Percentiles rank a stretch among this genome's conserved stretches.
phyloP scores from a whole-genome alignment of 2,113 vertebrate genomes.

The Tetrao urogallus region DNA sequence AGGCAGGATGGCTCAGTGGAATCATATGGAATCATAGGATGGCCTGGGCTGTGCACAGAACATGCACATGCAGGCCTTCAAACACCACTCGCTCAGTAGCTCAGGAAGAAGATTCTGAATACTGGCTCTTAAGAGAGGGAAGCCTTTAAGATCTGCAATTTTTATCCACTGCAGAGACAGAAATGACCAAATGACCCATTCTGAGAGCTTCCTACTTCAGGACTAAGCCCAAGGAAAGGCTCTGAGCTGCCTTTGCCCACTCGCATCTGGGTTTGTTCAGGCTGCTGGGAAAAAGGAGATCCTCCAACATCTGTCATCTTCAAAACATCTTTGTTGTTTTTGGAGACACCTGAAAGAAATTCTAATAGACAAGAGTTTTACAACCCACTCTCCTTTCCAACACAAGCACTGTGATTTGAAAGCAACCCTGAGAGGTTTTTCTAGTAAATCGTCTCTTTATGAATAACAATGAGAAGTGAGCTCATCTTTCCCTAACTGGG shows the following conservation, averaged over 20 bases:
- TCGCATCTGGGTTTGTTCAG: not conserved
- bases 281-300: not conserved
- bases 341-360: not conserved
- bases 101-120: not conserved
- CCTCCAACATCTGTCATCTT: not conserved
- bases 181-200: not conserved
- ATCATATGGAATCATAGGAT: too few species aligned
- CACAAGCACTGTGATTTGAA: conserved; percentile 37
- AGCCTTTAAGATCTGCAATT: not conserved
- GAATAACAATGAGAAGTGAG: not conserved
- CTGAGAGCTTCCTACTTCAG: not conserved
- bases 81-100: not conserved
- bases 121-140: not conserved
- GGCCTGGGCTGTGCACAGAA: not conserved
- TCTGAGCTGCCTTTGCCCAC: not conserved
- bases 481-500: conserved; percentile 26
- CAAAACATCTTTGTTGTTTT: conserved; percentile 36
- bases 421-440: conserved; percentile 11
- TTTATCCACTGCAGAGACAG: not conserved
- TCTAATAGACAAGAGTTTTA: conserved; percentile 14
- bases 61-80: not conserved
- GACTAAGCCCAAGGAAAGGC: not conserved
- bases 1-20: not conserved
- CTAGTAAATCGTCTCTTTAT: not conserved
- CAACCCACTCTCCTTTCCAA: not conserved